A percentile compares a stretch with the other conserved stretches of the same genome.
Evolutionary conservation across 2,888 invertebrate genomes (phyloP).

Genomic region (Drosophila seclusa): DNA sequence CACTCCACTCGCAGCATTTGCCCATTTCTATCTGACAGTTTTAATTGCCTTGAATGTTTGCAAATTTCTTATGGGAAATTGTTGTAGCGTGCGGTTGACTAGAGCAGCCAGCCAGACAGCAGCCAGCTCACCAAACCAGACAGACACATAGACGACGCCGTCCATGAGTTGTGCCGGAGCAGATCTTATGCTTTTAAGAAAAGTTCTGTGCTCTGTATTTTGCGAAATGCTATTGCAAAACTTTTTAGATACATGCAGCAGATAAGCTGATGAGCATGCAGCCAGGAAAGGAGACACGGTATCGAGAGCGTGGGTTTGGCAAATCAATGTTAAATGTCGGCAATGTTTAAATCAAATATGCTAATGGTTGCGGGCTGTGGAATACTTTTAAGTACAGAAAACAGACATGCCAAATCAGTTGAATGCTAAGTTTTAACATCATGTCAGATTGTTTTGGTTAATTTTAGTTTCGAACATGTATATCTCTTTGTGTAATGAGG

Average conservation of each 20-base stretch:
- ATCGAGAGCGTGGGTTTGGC: constrained; percentile 33
- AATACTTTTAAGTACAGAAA: background rate
- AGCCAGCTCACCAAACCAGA: constrained; percentile 11
- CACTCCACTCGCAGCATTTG: constrained; percentile 33
- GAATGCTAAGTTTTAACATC: constrained; percentile 1
- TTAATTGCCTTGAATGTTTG: constrained; percentile 80
- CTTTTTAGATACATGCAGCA: constrained; percentile 71
- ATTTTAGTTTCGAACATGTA: background rate
- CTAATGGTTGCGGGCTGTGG: constrained; percentile 19
- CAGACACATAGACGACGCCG: constrained; percentile 52
- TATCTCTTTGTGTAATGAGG: background rate
- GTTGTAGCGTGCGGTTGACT: constrained; percentile 74
- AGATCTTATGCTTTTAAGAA: constrained; percentile 65
- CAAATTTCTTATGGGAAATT: constrained; percentile 74
- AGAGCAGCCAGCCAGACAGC: constrained; percentile 37
- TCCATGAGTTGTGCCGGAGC: constrained; percentile 23
- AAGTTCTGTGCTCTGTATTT: constrained; percentile 61
- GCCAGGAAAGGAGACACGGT: background rate
- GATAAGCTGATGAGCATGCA: constrained; percentile 60
- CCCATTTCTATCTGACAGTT: constrained; percentile 70
- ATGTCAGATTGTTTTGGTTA: background rate
- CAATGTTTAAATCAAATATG: constrained; percentile 36
- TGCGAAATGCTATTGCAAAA: constrained; percentile 69
- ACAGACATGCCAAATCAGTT: constrained; percentile 12
- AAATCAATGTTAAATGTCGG: constrained; percentile 57